These are phyloP conservation scores for Heptranchias perlo DNA, from an alignment of 2,113 vertebrate genomes.

Conservation along the genomic window DNA sequence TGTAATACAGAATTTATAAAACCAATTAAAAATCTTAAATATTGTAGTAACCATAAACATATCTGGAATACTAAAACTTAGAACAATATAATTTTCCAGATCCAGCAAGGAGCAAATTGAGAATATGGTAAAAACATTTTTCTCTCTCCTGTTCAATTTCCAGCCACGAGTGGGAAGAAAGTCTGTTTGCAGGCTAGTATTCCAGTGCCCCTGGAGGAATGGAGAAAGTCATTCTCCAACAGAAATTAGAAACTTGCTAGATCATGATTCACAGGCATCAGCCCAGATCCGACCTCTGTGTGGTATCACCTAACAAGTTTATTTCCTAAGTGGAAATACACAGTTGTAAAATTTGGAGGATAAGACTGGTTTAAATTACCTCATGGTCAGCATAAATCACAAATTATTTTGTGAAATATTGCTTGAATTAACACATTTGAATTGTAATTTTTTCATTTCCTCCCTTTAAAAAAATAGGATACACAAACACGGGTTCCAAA, in stretches of 20 bases:
- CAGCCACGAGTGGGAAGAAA: neutral
- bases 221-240: neutral
- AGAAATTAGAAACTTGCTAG: neutral
- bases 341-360: neutral
- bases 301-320: neutral
- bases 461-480: neutral
- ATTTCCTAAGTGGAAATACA: neutral
- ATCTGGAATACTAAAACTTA: neutral
- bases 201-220: neutral
- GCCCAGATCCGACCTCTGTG: neutral
- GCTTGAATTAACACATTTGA: neutral
- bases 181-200: neutral
- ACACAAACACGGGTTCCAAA: neutral
- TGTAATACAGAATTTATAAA: neutral
- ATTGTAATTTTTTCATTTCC: constrained; percentile 3
- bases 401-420: neutral
- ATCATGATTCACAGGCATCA: neutral
- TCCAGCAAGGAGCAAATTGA: neutral
- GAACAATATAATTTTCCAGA: neutral
- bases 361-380: neutral
- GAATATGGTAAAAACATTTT: neutral
- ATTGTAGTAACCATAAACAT: too few species aligned
- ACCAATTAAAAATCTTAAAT: neutral
- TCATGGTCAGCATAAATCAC: neutral
- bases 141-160: neutral